A percentile compares a stretch with the other conserved stretches of the same genome.
Evolutionary conservation across 1,140 invertebrate species (phyloP).

Genomic region (Telenomus remus): DNA sequence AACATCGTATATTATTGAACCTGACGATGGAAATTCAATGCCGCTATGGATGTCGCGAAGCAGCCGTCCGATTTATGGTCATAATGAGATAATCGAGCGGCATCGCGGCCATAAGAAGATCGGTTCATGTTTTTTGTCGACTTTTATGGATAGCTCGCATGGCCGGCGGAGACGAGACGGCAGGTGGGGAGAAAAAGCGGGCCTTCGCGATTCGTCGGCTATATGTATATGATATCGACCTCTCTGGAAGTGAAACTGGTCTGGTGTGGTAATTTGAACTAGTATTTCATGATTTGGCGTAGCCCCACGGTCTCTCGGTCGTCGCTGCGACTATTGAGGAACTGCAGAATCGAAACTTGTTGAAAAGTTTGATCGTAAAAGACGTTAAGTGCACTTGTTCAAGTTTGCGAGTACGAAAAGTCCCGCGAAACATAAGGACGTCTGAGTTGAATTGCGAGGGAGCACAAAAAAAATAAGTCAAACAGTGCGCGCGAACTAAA

Average conservation of each 20-base stretch:
- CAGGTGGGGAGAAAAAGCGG: slow-evolving; percentile 15
- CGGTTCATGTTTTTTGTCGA: slow-evolving; percentile 22
- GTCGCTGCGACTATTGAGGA: slow-evolving; percentile 48
- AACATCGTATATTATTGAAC: slow-evolving; percentile 39
- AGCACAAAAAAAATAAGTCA: slow-evolving; percentile 40
- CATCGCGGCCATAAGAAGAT: slow-evolving; percentile 24
- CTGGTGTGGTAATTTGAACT: slow-evolving; percentile 52
- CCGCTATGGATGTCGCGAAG: slow-evolving; percentile 2
- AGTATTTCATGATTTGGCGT: slow-evolving; percentile 58
- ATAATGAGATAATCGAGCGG: slow-evolving; percentile 32
- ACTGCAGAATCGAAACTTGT: slow-evolving; percentile 62
- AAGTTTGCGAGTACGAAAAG: slow-evolving; percentile 59
- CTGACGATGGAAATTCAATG: slow-evolving; percentile 50
- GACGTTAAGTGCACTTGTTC: slow-evolving; percentile 61
- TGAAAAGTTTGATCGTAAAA: slow-evolving; percentile 62
- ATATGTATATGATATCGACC: slow-evolving; percentile 55
- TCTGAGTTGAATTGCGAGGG: slow-evolving; percentile 45
- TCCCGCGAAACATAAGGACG: slow-evolving; percentile 57
- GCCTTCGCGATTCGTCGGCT: neutral
- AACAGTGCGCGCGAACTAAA: slow-evolving; percentile 38
- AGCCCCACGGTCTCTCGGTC: neutral
- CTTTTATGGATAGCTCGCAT: slow-evolving; percentile 41
- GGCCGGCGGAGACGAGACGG: slow-evolving; percentile 9
- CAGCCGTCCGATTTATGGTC: slow-evolving; percentile 6
- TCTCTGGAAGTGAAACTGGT: slow-evolving; percentile 42